Evolutionary conservation across 2,113 vertebrate genomes (phyloP).

Genomic region (Puffinus mauretanicus): DNA sequence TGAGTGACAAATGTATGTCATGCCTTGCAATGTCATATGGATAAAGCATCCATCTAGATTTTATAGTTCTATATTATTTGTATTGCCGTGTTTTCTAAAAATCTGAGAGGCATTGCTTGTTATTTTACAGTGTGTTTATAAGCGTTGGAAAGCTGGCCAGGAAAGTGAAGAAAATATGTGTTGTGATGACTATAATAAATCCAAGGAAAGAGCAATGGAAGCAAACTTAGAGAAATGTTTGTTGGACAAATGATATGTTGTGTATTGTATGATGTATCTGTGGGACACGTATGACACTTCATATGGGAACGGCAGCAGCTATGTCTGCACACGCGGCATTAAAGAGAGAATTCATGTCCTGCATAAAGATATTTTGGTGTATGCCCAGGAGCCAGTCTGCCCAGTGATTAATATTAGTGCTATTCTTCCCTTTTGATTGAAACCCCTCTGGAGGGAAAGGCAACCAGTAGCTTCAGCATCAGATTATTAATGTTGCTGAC

Average conservation of each 20-base stretch:
- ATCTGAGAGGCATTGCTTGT: accelerated
- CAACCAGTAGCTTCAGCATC: not conserved
- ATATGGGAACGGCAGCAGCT: not conserved
- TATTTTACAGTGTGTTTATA: not conserved
- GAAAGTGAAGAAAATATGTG: not conserved
- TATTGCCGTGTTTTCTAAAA: not conserved
- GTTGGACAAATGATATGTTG: not conserved
- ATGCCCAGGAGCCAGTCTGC: not conserved
- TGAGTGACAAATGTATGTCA: not conserved
- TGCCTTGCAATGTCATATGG: not conserved
- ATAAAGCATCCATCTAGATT: not conserved
- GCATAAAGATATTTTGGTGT: not conserved
- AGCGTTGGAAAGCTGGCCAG: not conserved
- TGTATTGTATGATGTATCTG: not conserved
- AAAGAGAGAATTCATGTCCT: not conserved
- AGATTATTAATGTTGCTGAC: not conserved
- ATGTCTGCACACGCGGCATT: accelerated
- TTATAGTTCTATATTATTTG: not conserved
- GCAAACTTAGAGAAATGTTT: not conserved
- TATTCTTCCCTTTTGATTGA: not conserved
- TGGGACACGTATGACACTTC: not conserved
- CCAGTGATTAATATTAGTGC: not conserved
- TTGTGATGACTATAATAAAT: not conserved
- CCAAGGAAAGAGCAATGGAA: not conserved
- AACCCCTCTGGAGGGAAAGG: not conserved